Evolutionary conservation across 2,797 vertebrate genomes (phyloP).

Genomic region (Manis pentadactyla): DNA sequence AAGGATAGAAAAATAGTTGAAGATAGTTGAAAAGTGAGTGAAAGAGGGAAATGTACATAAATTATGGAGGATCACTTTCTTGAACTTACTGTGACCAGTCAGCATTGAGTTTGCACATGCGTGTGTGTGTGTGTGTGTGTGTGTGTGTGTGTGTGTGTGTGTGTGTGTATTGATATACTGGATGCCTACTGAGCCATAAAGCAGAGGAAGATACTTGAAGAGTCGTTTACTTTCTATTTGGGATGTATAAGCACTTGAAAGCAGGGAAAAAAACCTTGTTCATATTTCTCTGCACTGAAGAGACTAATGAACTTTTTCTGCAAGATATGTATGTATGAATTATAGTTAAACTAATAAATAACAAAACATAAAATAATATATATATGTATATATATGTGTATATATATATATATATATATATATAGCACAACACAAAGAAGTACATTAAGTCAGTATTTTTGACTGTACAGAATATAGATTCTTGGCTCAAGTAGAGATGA

Average conservation of each 20-base stretch:
- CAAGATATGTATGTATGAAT: neutral
- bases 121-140: neutral
- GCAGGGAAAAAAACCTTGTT: neutral
- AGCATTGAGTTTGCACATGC: no score
- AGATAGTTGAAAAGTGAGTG: neutral
- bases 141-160: neutral
- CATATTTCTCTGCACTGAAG: neutral
- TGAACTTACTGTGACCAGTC: neutral
- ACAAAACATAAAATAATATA: neutral
- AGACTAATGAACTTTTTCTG: neutral
- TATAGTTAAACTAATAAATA: neutral
- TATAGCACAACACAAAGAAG: neutral
- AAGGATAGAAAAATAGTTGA: neutral
- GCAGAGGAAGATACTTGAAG: neutral
- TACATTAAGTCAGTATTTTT: neutral
- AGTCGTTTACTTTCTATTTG: neutral
- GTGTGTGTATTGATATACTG: neutral
- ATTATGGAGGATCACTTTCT: neutral
- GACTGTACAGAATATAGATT: neutral
- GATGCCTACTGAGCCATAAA: neutral
- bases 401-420: no score
- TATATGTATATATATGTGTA: no score
- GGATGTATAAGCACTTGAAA: neutral
- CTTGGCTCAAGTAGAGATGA: neutral
- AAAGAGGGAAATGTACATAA: neutral